Conservation (phyloP, 2,888 invertebrate genomes). For the Cephus rjabovi region DNA sequence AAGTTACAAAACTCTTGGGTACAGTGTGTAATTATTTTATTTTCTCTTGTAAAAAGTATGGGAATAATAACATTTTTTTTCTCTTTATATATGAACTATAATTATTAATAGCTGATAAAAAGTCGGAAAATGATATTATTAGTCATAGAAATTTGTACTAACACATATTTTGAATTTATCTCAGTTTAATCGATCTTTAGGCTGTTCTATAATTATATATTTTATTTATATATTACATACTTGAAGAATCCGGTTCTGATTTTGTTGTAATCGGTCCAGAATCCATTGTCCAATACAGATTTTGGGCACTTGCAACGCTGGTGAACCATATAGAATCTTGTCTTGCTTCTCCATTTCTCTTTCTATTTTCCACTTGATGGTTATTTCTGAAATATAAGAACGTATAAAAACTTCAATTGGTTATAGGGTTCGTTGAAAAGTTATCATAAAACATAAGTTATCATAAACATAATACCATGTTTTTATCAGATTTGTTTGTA, state of each 20-base stretch:
- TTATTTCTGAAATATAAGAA: too few relatives aligned
- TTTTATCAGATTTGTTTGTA: too few relatives aligned
- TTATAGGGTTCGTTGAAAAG: too few relatives aligned
- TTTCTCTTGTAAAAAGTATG: neutral
- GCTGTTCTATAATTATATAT: neutral
- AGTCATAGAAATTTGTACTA: neutral
- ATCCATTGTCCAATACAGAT: constrained; percentile 28
- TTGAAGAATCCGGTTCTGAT: constrained; percentile 23
- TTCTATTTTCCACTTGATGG: too few relatives aligned
- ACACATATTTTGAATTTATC: neutral
- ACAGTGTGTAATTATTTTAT: neutral
- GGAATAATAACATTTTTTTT: neutral
- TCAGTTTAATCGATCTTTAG: neutral
- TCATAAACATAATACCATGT: too few relatives aligned
- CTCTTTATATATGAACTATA: neutral
- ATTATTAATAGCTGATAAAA: neutral
- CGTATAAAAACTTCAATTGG: too few relatives aligned
- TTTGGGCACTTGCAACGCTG: constrained; percentile 13
- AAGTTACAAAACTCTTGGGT: neutral
- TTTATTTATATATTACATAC: constrained; percentile 13
- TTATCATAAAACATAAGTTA: too few relatives aligned
- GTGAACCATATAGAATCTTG: constrained; percentile 14
- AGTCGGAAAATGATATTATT: neutral
- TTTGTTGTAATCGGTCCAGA: constrained; percentile 20
- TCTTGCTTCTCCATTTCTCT: neutral